Evolutionary conservation across 2,797 vertebrate genomes (phyloP).

Genomic region (Delichon dasypus): DNA sequence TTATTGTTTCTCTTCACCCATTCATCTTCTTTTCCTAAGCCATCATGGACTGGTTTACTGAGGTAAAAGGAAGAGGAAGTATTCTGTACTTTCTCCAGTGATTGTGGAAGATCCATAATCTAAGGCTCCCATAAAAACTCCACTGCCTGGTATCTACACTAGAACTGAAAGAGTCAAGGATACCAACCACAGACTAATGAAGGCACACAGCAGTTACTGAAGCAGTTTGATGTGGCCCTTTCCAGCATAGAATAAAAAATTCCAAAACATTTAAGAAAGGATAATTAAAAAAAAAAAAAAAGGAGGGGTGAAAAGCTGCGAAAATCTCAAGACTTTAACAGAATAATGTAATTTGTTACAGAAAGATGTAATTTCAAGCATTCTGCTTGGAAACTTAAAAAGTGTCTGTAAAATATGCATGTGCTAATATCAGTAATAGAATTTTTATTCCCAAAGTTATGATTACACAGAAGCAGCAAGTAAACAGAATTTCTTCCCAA

Average conservation of each 20-base stretch:
- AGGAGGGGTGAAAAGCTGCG: rapidly evolving
- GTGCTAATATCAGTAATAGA: not conserved
- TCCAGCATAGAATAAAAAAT: not conserved
- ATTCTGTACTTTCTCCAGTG: not conserved
- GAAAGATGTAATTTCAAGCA: not conserved
- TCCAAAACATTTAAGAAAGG: not conserved
- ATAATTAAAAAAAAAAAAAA: no score
- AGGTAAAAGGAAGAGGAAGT: not conserved
- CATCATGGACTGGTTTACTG: not conserved
- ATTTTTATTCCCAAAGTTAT: not conserved
- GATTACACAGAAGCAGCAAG: not conserved
- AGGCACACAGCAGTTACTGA: not conserved
- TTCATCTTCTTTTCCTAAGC: not conserved
- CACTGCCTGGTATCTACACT: not conserved
- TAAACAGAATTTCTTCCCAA: not conserved
- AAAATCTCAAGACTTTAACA: not conserved
- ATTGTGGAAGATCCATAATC: not conserved
- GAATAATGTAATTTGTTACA: not conserved
- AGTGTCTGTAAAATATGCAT: not conserved
- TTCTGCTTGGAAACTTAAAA: not conserved
- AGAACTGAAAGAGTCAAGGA: not conserved
- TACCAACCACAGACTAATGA: not conserved
- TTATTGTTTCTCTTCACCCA: not conserved
- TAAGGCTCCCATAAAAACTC: not conserved
- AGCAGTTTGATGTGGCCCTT: not conserved